A percentile compares a stretch with the other conserved stretches of the same genome.
phyloP scores from a whole-genome alignment of 1,140 invertebrate genomes.

The Trachelipus rathkii region DNA sequence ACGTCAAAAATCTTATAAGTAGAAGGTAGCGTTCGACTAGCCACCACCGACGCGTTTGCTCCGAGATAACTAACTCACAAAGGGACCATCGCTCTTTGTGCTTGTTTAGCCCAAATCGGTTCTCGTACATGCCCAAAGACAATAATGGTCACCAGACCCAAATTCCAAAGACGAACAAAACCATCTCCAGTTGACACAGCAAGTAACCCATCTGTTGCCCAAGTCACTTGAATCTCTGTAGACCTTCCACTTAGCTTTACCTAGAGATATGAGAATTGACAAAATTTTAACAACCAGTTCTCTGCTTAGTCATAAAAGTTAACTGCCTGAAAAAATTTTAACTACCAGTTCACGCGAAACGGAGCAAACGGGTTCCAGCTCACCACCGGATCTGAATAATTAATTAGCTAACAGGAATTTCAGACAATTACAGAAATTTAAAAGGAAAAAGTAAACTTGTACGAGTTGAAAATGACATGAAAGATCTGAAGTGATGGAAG shows the following conservation, averaged over 20 bases:
- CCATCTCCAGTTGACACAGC: conserved; percentile 73
- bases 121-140: conserved; percentile 63
- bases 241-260: conserved; percentile 72
- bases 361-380: too few species aligned
- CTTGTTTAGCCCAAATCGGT: conserved; percentile 46
- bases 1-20: too few species aligned
- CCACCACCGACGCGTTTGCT: conserved; percentile 51
- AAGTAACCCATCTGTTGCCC: conserved; percentile 67
- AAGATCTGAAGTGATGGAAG: too few species aligned
- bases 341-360: too few species aligned
- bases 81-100: conserved; percentile 66
- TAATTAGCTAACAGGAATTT: not conserved
- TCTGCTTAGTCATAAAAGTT: too few species aligned
- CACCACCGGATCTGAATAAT: too few species aligned
- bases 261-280: conserved; percentile 51
- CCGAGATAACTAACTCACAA: conserved; percentile 65
- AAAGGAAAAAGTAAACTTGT: too few species aligned
- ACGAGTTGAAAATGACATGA: too few species aligned
- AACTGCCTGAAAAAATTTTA: too few species aligned
- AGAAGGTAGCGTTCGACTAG: too few species aligned
- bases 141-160: conserved; percentile 86
- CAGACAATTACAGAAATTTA: conserved; percentile 19
- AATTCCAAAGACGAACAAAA: conserved; percentile 82
- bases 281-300: too few species aligned
- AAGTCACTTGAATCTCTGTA: conserved; percentile 63